These are phyloP conservation scores for Netelia inedita DNA, from an alignment of 2,888 invertebrate genomes.

Conservation along the genomic window DNA sequence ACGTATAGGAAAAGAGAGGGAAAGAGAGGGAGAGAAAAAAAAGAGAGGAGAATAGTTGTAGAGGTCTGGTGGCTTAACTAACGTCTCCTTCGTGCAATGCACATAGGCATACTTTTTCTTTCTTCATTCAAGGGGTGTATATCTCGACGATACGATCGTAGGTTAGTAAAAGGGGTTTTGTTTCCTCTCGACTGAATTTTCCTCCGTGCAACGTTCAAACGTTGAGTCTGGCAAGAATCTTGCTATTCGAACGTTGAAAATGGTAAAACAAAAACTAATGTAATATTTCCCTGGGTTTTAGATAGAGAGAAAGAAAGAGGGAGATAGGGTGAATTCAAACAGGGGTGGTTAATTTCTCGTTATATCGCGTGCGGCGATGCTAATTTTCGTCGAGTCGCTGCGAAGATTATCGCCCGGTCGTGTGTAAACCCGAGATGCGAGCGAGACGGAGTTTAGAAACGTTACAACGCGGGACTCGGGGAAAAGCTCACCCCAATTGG, in stretches of 20 bases:
- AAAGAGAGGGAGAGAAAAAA: too few species aligned
- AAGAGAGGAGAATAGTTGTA: neutral
- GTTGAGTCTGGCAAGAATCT: too few species aligned
- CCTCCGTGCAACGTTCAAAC: too few species aligned
- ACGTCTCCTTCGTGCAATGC: too few species aligned
- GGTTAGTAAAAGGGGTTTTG: too few species aligned
- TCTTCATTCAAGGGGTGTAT: too few species aligned
- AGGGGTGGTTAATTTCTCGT: neutral
- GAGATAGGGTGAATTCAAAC: slow-evolving; percentile 1
- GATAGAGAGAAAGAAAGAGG: neutral
- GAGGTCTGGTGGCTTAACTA: too few species aligned
- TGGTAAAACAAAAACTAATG: neutral
- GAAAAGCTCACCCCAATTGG: slow-evolving; percentile 55
- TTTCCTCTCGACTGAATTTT: too few species aligned
- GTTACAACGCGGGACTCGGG: slow-evolving; percentile 8
- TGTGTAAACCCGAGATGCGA: slow-evolving; percentile 37
- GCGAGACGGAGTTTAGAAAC: slow-evolving; percentile 32
- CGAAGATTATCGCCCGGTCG: slow-evolving; percentile 81
- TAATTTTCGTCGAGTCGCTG: slow-evolving; percentile 73
- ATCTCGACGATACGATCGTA: too few species aligned
- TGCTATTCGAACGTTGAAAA: neutral
- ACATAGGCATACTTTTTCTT: too few species aligned
- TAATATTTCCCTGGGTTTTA: neutral
- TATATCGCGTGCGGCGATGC: slow-evolving; percentile 34
- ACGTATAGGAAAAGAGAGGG: neutral